A percentile compares a stretch with the other conserved stretches of the same genome.
Conservation (phyloP, 2,888 invertebrate genomes). For the Strigamia maritima region DNA sequence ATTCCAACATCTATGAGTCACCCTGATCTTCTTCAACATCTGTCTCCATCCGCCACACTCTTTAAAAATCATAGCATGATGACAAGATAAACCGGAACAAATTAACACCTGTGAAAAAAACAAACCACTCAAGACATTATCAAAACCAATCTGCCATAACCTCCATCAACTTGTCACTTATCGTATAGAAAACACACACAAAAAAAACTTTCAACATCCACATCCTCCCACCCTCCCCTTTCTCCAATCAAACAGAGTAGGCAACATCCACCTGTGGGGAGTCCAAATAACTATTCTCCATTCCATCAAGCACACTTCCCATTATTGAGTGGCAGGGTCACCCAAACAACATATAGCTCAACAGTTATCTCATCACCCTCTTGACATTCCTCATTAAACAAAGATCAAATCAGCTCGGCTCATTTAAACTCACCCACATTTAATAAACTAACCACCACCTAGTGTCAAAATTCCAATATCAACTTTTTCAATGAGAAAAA, state of each 20-base stretch:
- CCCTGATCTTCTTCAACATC: background rate
- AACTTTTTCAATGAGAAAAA: background rate
- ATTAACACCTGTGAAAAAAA: constrained; percentile 7
- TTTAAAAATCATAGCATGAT: background rate
- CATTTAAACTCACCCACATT: background rate
- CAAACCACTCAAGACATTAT: background rate
- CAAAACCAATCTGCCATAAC: constrained; percentile 4
- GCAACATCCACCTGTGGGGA: background rate
- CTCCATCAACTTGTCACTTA: constrained; percentile 1
- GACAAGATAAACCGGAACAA: background rate
- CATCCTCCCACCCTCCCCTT: background rate
- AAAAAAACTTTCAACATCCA: background rate
- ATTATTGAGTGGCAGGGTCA: constrained; percentile 10
- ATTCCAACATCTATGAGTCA: too few species aligned
- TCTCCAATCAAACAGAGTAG: background rate
- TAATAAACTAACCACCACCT: background rate
- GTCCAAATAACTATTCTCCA: constrained; percentile 5
- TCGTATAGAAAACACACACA: background rate
- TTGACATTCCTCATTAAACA: constrained; percentile 15
- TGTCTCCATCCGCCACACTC: background rate
- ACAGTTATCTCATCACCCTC: background rate
- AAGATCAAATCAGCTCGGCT: background rate
- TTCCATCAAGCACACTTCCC: background rate
- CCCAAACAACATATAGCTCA: background rate
- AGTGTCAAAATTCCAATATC: background rate